A percentile compares a stretch with the other conserved stretches of the same genome.
These are phyloP conservation scores for Oryzaephilus surinamensis DNA, from an alignment of 1,140 invertebrate species.

Conservation along the genomic window DNA sequence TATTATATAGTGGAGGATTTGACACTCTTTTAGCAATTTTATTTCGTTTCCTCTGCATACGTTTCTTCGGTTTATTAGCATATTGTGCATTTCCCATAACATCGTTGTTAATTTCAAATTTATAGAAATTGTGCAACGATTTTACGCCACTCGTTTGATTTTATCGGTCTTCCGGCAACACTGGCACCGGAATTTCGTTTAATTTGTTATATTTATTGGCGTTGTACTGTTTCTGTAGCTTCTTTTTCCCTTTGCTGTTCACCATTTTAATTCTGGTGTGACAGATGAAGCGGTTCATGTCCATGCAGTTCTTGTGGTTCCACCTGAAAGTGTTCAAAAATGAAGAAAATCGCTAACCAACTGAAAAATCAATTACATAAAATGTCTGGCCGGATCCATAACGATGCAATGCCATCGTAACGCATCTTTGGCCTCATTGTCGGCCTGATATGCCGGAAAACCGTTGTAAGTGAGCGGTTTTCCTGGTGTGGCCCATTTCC, in stretches of 20 bases:
- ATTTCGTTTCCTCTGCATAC: slow-evolving; percentile 2
- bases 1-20: background rate
- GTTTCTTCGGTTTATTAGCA: slow-evolving; percentile 6
- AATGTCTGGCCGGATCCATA: slow-evolving; percentile 10
- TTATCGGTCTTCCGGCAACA: slow-evolving; percentile 2
- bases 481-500: slow-evolving; percentile 61
- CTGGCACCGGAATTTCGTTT: slow-evolving; percentile 15
- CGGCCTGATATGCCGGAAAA: slow-evolving; percentile 12
- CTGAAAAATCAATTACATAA: slow-evolving; percentile 7
- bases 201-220: slow-evolving; percentile 13
- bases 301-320: slow-evolving; percentile 11
- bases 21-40: slow-evolving; percentile 6
- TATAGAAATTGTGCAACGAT: too few relatives aligned
- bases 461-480: slow-evolving; percentile 27
- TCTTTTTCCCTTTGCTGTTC: slow-evolving; percentile 9
- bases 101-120: slow-evolving; percentile 7
- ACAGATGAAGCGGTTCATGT: slow-evolving; percentile 13
- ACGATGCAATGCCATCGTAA: slow-evolving; percentile 14
- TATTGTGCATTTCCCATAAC: slow-evolving; percentile 4
- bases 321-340: slow-evolving; percentile 9
- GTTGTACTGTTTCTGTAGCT: slow-evolving; percentile 13
- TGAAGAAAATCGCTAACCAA: background rate
- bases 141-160: slow-evolving; percentile 6
- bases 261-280: slow-evolving; percentile 12
- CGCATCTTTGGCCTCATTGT: slow-evolving; percentile 5